Evolutionary conservation across 2,888 invertebrate species (phyloP), one percentile per base, ranked within the genome.

Genomic region (Slavum lentiscoides): DNA sequence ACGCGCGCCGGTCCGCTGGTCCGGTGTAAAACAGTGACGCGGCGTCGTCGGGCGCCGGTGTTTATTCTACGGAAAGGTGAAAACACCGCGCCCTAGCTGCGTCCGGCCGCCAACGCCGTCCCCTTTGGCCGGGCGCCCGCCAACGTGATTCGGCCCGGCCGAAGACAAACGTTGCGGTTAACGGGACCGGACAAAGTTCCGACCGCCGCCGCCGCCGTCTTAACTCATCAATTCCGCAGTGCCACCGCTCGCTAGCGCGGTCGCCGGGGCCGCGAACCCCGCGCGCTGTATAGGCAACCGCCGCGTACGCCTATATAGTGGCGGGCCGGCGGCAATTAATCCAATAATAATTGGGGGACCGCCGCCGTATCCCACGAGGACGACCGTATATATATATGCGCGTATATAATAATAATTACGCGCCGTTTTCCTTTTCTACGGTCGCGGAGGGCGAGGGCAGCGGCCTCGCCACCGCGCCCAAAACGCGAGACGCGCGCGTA

Each of bases 131-230:
- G 2, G 30, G 58, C 58, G 75, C 75, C 75, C 59, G 61, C 37
- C 55, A 55, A 70, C 70, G 70, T 72, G 70, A 80, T 80, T 77
- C 77, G 62, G 58, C 75, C 68, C 43, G 21, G 64, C 23, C 53
- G 23, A 70, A 80, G 80, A 80, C 80, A 80, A 80, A 80, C 62
- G 80, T 80, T 66, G 80, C 30, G 80, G 80, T 80, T 58, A 66
- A 80, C 80, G 80, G 80, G 72, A 80, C 80, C 64, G 80, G 80
- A 80, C 80, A 80, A 58, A 58, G 80, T 64, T 19, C 43, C 61
- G 30, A 30, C 67, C 53, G 17, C 64, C 49, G 17, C n/a, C n/a
- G n/a, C n/a, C n/a, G n/a, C n/a, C 66, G 66, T 66, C 67, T 75
- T 75, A 58, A 72, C 80, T 72, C 80, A 80, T 80, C 80, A 80